These are phyloP conservation scores for Drosophila teissieri DNA, from an alignment of 1,140 invertebrate species.

Conservation along the genomic window DNA sequence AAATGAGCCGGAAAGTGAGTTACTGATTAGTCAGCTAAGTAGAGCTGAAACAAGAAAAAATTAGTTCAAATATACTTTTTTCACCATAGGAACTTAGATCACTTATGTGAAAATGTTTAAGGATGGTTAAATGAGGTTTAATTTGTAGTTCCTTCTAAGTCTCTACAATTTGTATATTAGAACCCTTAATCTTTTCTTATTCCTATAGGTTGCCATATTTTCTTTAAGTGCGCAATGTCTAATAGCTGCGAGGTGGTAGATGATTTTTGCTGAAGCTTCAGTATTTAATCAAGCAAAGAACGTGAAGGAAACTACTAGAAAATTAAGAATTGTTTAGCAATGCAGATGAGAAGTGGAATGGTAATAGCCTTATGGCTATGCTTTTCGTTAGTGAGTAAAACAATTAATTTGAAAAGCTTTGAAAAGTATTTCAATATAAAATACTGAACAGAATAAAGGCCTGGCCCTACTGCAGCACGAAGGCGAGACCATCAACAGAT, in stretches of 20 bases:
- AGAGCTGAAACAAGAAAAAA: neutral
- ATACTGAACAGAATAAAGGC: constrained; percentile 17
- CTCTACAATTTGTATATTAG: no score
- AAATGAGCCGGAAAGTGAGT: neutral
- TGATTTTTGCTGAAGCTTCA: constrained; percentile 48
- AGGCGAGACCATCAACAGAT: constrained; percentile 39
- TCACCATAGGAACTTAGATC: no score
- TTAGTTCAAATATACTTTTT: neutral
- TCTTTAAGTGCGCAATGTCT: constrained; percentile 8
- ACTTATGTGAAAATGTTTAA: no score
- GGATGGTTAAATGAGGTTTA: neutral
- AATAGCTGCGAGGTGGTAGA: constrained; percentile 12
- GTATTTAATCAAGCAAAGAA: constrained; percentile 58
- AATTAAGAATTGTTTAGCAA: neutral
- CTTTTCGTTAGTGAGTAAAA: constrained; percentile 27
- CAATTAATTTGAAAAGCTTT: fast-evolving
- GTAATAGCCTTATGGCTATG: constrained; percentile 27
- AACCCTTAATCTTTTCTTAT: no score
- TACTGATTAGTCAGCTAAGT: neutral
- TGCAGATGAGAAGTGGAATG: constrained; percentile 12
- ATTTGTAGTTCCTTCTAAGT: neutral
- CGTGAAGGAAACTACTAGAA: constrained; percentile 27
- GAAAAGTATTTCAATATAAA: neutral
- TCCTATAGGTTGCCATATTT: neutral
- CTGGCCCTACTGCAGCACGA: constrained; percentile 41